Evolutionary conservation across 2,888 invertebrate genomes (phyloP), one percentile per base, ranked within the genome.

Genomic region (Chydorus sphaericus): DNA sequence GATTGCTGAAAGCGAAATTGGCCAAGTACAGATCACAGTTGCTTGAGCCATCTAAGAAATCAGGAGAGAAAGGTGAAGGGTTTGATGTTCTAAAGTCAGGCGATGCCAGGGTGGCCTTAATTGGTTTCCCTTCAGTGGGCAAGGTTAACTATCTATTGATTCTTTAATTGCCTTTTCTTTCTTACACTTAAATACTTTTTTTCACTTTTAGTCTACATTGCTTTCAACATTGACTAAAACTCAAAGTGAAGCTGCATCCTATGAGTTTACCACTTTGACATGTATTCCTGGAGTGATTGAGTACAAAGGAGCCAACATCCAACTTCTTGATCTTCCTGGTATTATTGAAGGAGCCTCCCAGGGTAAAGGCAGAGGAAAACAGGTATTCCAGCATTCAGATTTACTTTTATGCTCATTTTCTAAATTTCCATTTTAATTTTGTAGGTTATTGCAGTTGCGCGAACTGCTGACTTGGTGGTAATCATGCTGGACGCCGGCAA

Each of bases 401-500:
- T 14, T 18, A 30, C 18, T 52, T 14, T 48, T 16, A 55, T 30
- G 10, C 10, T 49, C 8, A 7, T 26, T 14, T 44, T 28, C 16
- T 23, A 8, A 16, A 30, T n/a, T 37, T 16, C 16, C n/a, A 49
- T 26, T 11, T 58, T 26, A 18, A 52, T 48, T 54, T 57, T 64
- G 0, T 63, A 78, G 78, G 93, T 98, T 10, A 98, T 99, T 69
- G 96, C 98, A 14, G 98, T 99, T 8, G 98, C 97, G 0, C 78
- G 98, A 65, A 98, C 98, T 4, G 92, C 97, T 0, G 98, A 98
- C 73, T 74, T 98, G 63, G 92, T 98, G 36, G 75, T 99, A 28
- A 98, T 99, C 89, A 98, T 98, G 97, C 72, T 98, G 69, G 98
- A 99, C 69, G 97, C 98, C 0, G 93, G 94, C 0, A 99, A 99